Percentiles rank a stretch among this genome's conserved stretches.
Evolutionary conservation across 2,113 vertebrate species (phyloP).

Genomic region (Tauraco erythrolophus): DNA sequence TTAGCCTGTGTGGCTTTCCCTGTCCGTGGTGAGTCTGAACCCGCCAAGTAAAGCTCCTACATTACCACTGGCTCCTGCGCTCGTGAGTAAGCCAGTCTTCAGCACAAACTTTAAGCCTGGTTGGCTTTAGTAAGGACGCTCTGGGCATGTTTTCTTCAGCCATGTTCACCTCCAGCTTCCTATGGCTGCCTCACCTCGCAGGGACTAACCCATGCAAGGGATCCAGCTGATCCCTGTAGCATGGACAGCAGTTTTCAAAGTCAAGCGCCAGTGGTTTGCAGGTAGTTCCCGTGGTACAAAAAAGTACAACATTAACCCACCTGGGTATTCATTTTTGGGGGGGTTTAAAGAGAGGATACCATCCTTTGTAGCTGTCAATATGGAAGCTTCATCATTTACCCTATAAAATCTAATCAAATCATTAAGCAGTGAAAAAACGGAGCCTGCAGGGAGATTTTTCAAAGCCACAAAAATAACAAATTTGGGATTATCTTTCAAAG

Average conservation of each 20-base stretch:
- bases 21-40: not conserved
- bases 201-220: not conserved
- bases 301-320: not conserved
- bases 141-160: not conserved
- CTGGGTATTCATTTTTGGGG: rapidly evolving
- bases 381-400: not conserved
- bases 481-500: not conserved
- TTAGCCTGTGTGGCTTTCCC: not conserved
- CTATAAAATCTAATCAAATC: not conserved
- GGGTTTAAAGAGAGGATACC: not conserved
- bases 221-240: not conserved
- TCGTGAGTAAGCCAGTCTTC: not conserved
- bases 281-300: not conserved
- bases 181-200: not conserved
- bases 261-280: not conserved
- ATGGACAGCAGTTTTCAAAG: not conserved
- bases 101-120: not conserved
- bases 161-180: not conserved
- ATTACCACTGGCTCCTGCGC: not conserved
- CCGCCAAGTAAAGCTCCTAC: not conserved
- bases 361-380: not conserved
- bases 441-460: not conserved
- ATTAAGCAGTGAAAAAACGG: not conserved
- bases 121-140: not conserved
- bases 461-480: not conserved